Evolutionary conservation across 2,113 vertebrate genomes (phyloP), one percentile per base, ranked within the genome.

Genomic region (Bufo gargarizans): DNA sequence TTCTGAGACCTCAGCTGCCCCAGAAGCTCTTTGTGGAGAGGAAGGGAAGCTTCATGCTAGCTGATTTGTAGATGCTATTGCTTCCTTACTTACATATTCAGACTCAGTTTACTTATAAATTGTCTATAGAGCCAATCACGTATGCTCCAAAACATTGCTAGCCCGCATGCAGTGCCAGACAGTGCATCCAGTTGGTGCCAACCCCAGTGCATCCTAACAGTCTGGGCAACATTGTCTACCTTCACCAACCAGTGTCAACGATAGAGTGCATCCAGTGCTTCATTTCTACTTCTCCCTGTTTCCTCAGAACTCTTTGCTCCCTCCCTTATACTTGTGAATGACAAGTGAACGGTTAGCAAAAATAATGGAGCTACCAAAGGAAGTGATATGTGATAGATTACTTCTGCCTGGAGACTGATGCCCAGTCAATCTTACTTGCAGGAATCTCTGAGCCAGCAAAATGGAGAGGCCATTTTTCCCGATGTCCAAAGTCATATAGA

Each of bases 391-490:
- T 76, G 47, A 20, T 76, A 1, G 47, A 76, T 50, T 19, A 20
- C 47, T 19, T 76, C 71, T 47, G 71, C 33, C 45, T 19, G 14
- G 71, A 74, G 8, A 17, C 72, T 76, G 47, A 76, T 76, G 47
- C 3, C 9, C 3, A 4, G 4, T 74, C 56, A 58, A 58, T 74
- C 13, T 50, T 50, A 43, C 8, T 71, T 87, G 10, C 50, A 87
- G 86, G 71, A 55, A 72, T 82, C 43, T 82, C 86, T 69, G 82
- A 33, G 43, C 89, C 89, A 1, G 92, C 77, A 11, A 86, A 88
- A 77, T 94, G 92, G 91, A 90, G 71, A 7, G 93, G 92, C 4
- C 95, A 96, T 90, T 95, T 95, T 88, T 94, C 95, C 4, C 83
- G 90, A 71, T 96, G 96, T 92, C 95, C 96, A 0, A 88, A 93